phyloP scores from a whole-genome alignment of 2,113 vertebrate genomes.

The Orthonyx spaldingii region DNA sequence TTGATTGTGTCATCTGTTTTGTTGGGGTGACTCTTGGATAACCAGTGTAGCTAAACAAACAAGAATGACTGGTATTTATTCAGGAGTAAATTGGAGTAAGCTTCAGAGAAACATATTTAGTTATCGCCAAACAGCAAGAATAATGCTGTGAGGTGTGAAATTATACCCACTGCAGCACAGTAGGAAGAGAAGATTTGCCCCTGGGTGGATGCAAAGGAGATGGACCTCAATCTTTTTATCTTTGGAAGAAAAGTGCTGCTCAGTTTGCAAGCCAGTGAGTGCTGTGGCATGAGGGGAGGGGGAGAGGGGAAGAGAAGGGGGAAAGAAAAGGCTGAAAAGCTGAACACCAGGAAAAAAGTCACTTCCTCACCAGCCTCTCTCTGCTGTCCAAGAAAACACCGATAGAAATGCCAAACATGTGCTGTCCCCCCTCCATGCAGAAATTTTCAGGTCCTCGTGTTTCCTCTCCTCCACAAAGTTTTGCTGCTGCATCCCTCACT shows the following conservation, averaged over 20 bases:
- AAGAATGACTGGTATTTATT: not conserved
- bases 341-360: not conserved
- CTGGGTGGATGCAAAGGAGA: not conserved
- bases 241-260: not conserved
- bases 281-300: not conserved
- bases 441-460: not conserved
- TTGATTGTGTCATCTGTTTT: not conserved
- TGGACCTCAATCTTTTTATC: not conserved
- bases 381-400: not conserved
- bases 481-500: not conserved
- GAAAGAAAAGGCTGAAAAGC: not conserved
- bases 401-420: not conserved
- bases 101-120: not conserved
- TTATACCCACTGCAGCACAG: not conserved
- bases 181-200: not conserved
- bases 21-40: not conserved
- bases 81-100: not conserved
- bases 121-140: not conserved
- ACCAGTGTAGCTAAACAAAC: not conserved
- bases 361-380: not conserved
- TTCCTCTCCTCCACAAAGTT: not conserved
- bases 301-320: not conserved
- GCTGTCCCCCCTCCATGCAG: not conserved
- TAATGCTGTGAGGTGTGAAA: not conserved
- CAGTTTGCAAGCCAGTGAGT: not conserved